A percentile compares a stretch with the other conserved stretches of the same genome.
phyloP scores from a whole-genome alignment of 2,888 invertebrate genomes.

The Vanessa cardui region DNA sequence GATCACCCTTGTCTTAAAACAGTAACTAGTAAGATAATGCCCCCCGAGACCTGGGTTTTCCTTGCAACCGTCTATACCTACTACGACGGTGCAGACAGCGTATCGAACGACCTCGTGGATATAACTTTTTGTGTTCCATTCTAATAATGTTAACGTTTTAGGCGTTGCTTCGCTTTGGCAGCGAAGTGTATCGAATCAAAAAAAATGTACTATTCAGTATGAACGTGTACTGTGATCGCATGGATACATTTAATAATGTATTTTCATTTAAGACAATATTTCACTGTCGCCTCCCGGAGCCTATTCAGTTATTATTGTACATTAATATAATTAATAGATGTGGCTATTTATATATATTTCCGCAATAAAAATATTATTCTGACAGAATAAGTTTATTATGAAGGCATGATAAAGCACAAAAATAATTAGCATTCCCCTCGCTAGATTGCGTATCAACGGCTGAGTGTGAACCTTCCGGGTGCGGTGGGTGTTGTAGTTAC shows the following conservation, averaged over 20 bases:
- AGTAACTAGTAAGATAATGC: conserved; percentile 34
- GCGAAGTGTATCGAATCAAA: conserved; percentile 23
- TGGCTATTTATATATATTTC: conserved; percentile 15
- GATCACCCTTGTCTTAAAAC: conserved; percentile 45
- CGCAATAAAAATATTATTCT: conserved; percentile 21
- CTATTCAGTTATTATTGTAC: conserved; percentile 7
- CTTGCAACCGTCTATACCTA: conserved; percentile 31
- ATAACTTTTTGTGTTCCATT: conserved; percentile 38
- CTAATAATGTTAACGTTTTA: conserved; percentile 35
- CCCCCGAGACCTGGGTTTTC: conserved; percentile 40
- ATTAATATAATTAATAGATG: neutral
- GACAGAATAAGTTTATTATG: conserved; percentile 29
- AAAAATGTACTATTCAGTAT: neutral
- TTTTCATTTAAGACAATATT: conserved; percentile 13
- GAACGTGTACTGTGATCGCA: neutral
- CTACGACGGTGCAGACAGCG: conserved; percentile 38
- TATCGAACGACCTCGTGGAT: conserved; percentile 35
- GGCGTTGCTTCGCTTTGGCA: conserved; percentile 28
- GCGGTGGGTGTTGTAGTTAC: conserved; percentile 51
- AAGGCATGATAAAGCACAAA: conserved; percentile 24
- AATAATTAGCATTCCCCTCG: conserved; percentile 32
- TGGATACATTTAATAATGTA: neutral
- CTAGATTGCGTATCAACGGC: conserved; percentile 45
- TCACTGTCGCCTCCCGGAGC: neutral
- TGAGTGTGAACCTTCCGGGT: conserved; percentile 52